Percentiles rank a stretch among this genome's conserved stretches.
Evolutionary conservation across 2,797 vertebrate genomes (phyloP).

Genomic region (Decapterus maruadsi): DNA sequence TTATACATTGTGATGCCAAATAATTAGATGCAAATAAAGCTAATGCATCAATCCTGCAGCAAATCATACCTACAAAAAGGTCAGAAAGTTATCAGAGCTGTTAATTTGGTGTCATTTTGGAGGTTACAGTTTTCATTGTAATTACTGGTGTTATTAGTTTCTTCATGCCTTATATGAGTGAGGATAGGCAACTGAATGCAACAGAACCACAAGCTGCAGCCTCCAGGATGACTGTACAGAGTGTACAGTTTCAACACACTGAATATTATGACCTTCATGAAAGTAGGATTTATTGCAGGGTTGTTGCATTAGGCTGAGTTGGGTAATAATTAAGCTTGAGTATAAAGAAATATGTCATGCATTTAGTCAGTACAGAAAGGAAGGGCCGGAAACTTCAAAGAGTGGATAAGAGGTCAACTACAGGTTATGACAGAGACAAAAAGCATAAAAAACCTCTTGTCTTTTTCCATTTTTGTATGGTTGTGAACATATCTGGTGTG

Average conservation of each 20-base stretch:
- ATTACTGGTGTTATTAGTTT: neutral
- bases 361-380: neutral
- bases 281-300: too few species aligned
- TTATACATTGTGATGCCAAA: neutral
- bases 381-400: neutral
- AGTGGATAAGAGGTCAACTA: slow-evolving; percentile 5
- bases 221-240: neutral
- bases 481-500: slow-evolving; percentile 35
- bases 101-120: neutral
- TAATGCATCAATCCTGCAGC: neutral
- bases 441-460: slow-evolving; percentile 4
- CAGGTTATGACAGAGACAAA: slow-evolving; percentile 8
- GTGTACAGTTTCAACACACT: neutral
- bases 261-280: too few species aligned
- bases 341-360: neutral
- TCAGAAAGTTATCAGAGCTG: too few species aligned
- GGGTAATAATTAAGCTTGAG: slow-evolving; percentile 1
- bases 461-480: slow-evolving; percentile 3
- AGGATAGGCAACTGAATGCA: neutral
- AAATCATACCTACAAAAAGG: neutral
- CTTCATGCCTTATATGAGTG: neutral
- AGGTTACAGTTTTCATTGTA: neutral
- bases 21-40: neutral
- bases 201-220: neutral
- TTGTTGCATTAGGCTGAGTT: neutral